Conservation (phyloP, 1,140 invertebrate genomes). For the Plodia interpunctella region DNA sequence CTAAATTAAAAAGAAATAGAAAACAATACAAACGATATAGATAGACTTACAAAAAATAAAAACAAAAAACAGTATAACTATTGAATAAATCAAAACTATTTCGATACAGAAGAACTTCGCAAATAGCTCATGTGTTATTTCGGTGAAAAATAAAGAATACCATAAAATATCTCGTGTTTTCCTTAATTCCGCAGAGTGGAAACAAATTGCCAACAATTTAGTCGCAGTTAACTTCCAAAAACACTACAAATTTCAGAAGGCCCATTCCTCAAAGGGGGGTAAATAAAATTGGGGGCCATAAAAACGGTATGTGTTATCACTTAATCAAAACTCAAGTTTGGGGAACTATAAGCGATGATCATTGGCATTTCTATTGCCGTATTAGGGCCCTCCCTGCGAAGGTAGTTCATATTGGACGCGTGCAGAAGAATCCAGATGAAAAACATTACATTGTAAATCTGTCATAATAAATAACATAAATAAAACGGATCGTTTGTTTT, state of each 20-base stretch:
- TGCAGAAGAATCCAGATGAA: too few relatives aligned
- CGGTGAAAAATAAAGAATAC: not conserved
- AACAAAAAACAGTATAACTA: too few relatives aligned
- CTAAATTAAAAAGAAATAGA: too few relatives aligned
- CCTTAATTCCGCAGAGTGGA: not conserved
- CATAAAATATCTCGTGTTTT: not conserved
- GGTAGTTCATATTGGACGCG: not conserved
- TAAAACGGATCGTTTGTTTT: too few relatives aligned
- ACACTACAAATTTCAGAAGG: not conserved
- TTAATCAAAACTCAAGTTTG: constrained; percentile 9
- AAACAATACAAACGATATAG: too few relatives aligned
- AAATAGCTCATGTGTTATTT: too few relatives aligned
- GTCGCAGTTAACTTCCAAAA: not conserved
- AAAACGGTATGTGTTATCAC: constrained; percentile 9
- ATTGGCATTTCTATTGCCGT: constrained; percentile 12
- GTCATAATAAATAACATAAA: too few relatives aligned
- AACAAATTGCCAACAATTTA: not conserved
- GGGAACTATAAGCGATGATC: constrained; percentile 9
- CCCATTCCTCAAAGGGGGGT: not conserved
- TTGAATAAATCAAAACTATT: too few relatives aligned
- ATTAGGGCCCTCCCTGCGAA: not conserved
- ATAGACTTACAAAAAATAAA: too few relatives aligned
- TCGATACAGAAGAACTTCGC: too few relatives aligned
- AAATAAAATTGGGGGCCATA: constrained; percentile 10
- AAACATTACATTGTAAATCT: too few relatives aligned